Percentiles rank a stretch among this genome's conserved stretches.
Evolutionary conservation across 2,113 vertebrate genomes (phyloP).

Genomic region (Probosciger aterrimus): DNA sequence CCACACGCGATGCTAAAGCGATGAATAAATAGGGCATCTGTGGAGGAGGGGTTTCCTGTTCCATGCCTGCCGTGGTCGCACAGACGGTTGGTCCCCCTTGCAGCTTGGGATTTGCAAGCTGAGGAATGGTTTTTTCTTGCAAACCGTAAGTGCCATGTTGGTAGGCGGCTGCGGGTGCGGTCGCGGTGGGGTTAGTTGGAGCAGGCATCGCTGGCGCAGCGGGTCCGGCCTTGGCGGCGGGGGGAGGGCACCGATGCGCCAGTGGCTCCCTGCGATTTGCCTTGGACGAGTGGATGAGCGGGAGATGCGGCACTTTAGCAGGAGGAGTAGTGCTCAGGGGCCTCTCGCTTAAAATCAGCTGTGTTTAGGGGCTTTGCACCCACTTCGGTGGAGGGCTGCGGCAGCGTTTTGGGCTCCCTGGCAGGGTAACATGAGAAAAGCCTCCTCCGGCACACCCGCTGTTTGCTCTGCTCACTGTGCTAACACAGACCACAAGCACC

Average conservation of each 20-base stretch:
- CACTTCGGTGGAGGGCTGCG: not conserved
- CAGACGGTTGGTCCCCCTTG: conserved; percentile 12
- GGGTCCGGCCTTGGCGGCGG: not conserved
- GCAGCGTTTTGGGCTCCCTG: not conserved
- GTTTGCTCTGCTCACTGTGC: not conserved
- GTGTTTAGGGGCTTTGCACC: not conserved
- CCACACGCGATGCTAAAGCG: conserved; percentile 56
- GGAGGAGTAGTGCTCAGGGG: not conserved
- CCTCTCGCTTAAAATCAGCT: not conserved
- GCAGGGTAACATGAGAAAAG: not conserved
- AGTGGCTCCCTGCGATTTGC: not conserved
- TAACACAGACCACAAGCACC: fast-evolving
- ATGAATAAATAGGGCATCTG: conserved; percentile 69
- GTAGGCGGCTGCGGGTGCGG: not conserved
- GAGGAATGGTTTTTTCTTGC: conserved; percentile 75
- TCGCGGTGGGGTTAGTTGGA: not conserved
- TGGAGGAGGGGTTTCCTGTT: conserved; percentile 73
- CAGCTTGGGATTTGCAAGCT: conserved; percentile 42
- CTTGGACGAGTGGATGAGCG: not conserved
- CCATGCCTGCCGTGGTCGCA: conserved; percentile 33
- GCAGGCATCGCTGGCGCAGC: not conserved
- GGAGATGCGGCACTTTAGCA: conserved; percentile 7
- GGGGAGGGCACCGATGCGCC: not conserved
- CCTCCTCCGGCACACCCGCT: not conserved
- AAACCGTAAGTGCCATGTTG: conserved; percentile 73